Base-by-base conservation (phyloP, 1,140 invertebrate genomes). In the Calephelis virginiensis region DNA sequence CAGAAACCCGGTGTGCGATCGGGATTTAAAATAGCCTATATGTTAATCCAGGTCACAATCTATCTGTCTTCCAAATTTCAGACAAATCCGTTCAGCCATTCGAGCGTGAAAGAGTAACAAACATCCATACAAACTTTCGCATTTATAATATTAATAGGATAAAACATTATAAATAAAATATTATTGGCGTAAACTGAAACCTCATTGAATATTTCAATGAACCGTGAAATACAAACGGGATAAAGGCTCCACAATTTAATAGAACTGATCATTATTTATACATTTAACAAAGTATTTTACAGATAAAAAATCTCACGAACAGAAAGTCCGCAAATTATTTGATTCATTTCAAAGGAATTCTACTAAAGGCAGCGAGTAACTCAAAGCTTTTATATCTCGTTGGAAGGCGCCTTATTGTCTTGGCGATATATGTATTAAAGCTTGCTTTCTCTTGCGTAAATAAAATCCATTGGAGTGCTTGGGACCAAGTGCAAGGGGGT, bases 321-420 rank as follows among this genome's bases (percentile, higher is more conserved):
- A 85, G 87, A 88, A 90, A 88, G 79, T 88, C 79, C 76, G 78
- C 82, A 82, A 89, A 90, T 90, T 88, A 88, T 90, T 90, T 82
- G 86, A 90, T 86, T 90, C 88, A 86, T 90, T 90, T 90, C 85
- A 89, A 90, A 88, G 85, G 85, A 89, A 88, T 89, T 77, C 80
- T 79, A 81, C 86, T 88, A 87, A 90, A 90, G 86, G 85, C 81
- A 86, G 84, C 72, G 80, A 85, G 81, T 88, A 88, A 89, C 85
- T 89, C 88, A 89, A 90, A 90, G 86, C 88, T 90, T 90, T 90
- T 90, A 89, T 90, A 86, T 89, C 83, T 85, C 83, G 82, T 82
- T 80, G 75, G 71, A 80, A 85, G 73, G 80, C 83, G 82, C 78
- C 84, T 87, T 86, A 89, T 90, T 90, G 88, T 90, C 85, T 89